Conservation (phyloP, 1,140 invertebrate species). For the Phocides pigmalion region DNA sequence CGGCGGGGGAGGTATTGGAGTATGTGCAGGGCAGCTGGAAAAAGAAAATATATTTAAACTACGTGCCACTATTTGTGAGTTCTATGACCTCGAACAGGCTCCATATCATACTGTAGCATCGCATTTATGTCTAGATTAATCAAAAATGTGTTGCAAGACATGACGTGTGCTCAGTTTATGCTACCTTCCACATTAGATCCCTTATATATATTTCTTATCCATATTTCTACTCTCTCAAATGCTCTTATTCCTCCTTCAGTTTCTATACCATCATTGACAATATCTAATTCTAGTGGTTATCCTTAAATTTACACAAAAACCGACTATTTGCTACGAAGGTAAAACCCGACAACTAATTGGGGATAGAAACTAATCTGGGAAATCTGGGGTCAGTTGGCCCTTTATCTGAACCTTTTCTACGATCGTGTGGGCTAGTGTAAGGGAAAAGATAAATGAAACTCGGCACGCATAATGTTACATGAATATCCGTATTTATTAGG, state of each 20-base stretch:
- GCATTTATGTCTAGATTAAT: no score
- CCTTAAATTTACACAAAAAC: background rate
- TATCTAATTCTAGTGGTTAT: no score
- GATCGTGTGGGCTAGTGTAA: slow-evolving; percentile 1
- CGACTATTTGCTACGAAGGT: background rate
- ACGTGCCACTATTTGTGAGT: slow-evolving; percentile 1
- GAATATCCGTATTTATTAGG: slow-evolving; percentile 6
- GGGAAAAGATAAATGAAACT: slow-evolving; percentile 8
- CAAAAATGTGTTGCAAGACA: no score
- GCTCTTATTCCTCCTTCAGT: no score
- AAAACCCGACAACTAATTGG: background rate
- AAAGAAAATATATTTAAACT: slow-evolving; percentile 34
- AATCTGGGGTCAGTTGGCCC: background rate
- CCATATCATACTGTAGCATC: no score
- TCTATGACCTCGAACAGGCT: no score
- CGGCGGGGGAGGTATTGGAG: slow-evolving; percentile 85
- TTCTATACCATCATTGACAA: no score
- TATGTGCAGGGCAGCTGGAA: slow-evolving; percentile 84
- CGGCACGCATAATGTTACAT: background rate
- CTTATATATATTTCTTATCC: no score
- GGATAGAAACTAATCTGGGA: background rate
- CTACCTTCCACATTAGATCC: no score
- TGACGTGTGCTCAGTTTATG: no score
- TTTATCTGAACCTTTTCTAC: slow-evolving; percentile 10
- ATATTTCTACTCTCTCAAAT: no score